phyloP scores from a whole-genome alignment of 2,888 invertebrate species.

The Molorchus minor region DNA sequence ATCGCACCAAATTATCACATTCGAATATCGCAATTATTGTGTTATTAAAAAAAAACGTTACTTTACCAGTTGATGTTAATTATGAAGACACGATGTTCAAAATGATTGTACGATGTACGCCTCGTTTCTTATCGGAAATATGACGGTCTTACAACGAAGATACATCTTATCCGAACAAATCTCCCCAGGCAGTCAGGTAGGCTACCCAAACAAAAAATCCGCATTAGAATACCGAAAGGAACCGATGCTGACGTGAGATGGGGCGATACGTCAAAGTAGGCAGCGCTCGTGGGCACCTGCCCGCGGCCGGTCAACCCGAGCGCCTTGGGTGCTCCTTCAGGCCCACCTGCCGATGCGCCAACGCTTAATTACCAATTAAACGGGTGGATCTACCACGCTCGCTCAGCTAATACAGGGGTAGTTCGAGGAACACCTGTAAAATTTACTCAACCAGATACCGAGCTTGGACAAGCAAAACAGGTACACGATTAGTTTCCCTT shows the following conservation, averaged over 20 bases:
- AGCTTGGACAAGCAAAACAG: slow-evolving; percentile 25
- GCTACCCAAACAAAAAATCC: slow-evolving; percentile 25
- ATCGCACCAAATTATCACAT: too few species aligned
- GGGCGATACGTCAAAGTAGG: slow-evolving; percentile 31
- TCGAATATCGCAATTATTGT: too few species aligned
- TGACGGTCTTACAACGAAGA: too few species aligned
- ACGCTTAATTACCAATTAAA: slow-evolving; percentile 47
- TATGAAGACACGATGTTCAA: too few species aligned
- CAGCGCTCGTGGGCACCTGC: slow-evolving; percentile 40
- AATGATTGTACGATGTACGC: too few species aligned
- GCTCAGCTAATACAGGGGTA: slow-evolving; percentile 41
- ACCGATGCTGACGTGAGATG: slow-evolving; percentile 34
- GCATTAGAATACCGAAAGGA: slow-evolving; percentile 31
- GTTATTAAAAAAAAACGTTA: too few species aligned
- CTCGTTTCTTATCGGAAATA: too few species aligned
- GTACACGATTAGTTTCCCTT: slow-evolving; percentile 31
- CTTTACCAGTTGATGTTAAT: too few species aligned
- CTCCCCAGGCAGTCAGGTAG: not conserved
- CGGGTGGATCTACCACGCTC: slow-evolving; percentile 40
- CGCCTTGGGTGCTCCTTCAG: slow-evolving; percentile 26
- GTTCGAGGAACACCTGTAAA: slow-evolving; percentile 40
- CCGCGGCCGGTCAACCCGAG: slow-evolving; percentile 33
- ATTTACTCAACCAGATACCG: slow-evolving; percentile 33
- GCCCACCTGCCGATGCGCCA: slow-evolving; percentile 45
- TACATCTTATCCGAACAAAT: not conserved